phyloP scores from a whole-genome alignment of 2,113 vertebrate species.

The Erinaceus europaeus region DNA sequence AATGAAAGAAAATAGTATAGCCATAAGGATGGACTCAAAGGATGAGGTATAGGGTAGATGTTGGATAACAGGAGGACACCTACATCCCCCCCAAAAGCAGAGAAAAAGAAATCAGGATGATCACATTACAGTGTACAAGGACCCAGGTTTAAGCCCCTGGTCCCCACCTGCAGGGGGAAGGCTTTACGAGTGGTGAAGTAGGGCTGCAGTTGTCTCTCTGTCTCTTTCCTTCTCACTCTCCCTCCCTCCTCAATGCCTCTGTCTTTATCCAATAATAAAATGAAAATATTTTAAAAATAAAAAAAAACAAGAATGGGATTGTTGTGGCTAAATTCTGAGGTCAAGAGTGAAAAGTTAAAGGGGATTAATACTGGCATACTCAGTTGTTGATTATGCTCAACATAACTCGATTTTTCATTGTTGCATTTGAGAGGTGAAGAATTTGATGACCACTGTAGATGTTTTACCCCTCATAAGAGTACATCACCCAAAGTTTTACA shows the following conservation, averaged over 20 bases:
- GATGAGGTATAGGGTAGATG: no score
- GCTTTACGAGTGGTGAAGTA: no score
- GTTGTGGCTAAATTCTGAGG: not conserved
- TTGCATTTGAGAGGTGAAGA: not conserved
- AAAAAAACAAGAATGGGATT: no score
- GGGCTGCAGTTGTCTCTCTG: no score
- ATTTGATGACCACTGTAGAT: not conserved
- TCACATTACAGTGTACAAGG: no score
- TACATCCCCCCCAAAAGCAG: not conserved
- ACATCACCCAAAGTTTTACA: not conserved
- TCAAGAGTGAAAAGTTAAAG: not conserved
- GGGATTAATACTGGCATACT: not conserved
- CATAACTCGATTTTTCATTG: not conserved
- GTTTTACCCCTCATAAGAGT: not conserved
- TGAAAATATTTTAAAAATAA: no score
- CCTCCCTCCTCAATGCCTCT: no score
- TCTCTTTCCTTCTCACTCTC: no score
- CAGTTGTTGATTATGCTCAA: not conserved
- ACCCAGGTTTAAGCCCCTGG: no score
- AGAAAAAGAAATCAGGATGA: not conserved
- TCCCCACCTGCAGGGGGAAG: no score
- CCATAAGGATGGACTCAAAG: not conserved
- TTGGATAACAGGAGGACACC: not conserved
- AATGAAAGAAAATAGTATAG: not conserved
- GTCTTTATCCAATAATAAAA: no score